Percentiles rank a stretch among this genome's conserved stretches.
These are phyloP conservation scores for Camelus bactrianus DNA, from an alignment of 2,113 vertebrate genomes.

Conservation along the genomic window DNA sequence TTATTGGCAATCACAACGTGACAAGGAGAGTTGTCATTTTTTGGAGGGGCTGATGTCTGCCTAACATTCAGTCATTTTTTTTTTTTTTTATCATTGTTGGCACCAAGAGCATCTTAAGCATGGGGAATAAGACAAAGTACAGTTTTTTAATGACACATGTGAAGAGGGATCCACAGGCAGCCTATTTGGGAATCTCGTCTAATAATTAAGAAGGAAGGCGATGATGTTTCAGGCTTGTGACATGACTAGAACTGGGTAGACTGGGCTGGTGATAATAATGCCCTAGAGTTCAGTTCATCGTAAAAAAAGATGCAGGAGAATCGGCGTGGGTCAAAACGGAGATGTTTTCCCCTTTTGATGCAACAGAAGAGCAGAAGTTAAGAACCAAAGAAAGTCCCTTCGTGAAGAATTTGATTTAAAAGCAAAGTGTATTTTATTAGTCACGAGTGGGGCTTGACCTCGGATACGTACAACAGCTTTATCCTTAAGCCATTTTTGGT, in stretches of 20 bases:
- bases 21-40: background rate
- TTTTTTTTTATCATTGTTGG: background rate
- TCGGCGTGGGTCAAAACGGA: background rate
- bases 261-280: background rate
- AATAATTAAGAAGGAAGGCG: constrained; percentile 12
- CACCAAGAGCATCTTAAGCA: background rate
- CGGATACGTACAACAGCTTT: background rate
- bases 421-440: constrained; percentile 9
- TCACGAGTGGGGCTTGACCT: background rate
- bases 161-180: background rate
- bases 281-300: background rate
- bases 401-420: background rate
- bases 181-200: background rate
- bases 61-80: background rate
- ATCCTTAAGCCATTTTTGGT: background rate
- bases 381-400: background rate
- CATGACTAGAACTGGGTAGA: background rate
- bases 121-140: background rate
- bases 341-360: background rate
- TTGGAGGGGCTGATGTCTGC: background rate
- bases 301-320: background rate
- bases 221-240: background rate
- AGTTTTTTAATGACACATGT: background rate
- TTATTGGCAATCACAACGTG: background rate
- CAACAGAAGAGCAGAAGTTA: background rate